These are phyloP conservation scores for Anadara kagoshimensis DNA, from an alignment of 1,140 invertebrate genomes.

Conservation along the genomic window DNA sequence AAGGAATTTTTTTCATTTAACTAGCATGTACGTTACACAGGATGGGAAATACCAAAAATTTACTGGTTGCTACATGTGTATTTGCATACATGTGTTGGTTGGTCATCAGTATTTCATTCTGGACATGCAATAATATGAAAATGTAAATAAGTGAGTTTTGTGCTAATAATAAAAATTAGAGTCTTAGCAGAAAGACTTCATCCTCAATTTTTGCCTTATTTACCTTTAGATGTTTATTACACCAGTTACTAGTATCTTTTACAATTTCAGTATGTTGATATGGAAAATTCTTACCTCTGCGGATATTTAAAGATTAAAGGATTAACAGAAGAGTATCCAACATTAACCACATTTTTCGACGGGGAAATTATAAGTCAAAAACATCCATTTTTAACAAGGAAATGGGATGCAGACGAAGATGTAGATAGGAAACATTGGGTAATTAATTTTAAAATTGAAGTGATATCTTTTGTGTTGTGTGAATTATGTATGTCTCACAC, in stretches of 20 bases:
- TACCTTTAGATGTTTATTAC: no score
- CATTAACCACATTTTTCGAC: constrained; percentile 95
- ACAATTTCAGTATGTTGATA: constrained; percentile 90
- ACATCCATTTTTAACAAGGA: constrained; percentile 95
- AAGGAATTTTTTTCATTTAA: no score
- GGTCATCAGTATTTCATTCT: no score
- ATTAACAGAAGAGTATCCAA: constrained; percentile 96
- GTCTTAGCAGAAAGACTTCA: not conserved
- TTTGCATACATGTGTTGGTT: no score
- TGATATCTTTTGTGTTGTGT: not conserved
- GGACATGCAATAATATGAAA: no score
- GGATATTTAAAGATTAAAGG: constrained; percentile 98
- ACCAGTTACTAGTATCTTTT: constrained; percentile 7
- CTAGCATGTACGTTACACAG: no score
- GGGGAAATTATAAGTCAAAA: constrained; percentile 97
- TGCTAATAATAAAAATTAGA: not conserved
- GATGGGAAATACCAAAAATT: no score
- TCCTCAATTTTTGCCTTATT: not conserved
- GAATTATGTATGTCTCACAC: not conserved
- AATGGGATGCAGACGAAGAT: constrained; percentile 98
- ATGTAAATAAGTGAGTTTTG: no score
- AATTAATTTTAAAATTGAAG: constrained; percentile 39
- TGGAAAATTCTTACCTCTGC: constrained; percentile 95
- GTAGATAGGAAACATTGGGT: constrained; percentile 98
- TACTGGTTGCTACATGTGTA: no score